These are phyloP conservation scores for Syritta pipiens DNA, from an alignment of 2,888 invertebrate genomes.

Conservation along the genomic window DNA sequence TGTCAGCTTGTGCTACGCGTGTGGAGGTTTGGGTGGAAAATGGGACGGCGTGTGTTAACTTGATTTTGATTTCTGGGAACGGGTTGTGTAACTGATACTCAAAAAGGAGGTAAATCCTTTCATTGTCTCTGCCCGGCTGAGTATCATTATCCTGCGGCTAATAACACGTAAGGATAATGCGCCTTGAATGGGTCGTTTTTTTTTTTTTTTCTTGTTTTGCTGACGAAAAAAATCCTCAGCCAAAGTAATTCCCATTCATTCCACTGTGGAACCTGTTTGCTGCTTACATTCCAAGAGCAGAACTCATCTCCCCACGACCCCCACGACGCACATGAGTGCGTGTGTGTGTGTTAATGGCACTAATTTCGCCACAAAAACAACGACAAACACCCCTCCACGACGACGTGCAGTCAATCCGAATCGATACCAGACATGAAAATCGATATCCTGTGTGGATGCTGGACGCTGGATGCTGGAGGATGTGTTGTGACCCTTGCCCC, in stretches of 20 bases:
- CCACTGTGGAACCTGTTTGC: no score
- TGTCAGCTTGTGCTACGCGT: no score
- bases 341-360: slow-evolving; percentile 40
- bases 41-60: no score
- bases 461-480: slow-evolving; percentile 1
- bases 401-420: slow-evolving; percentile 36
- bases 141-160: slow-evolving; percentile 50
- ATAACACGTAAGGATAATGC: slow-evolving; percentile 64
- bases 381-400: slow-evolving; percentile 23
- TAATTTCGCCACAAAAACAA: slow-evolving; percentile 66
- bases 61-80: no score
- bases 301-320: no score
- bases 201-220: no score
- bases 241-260: slow-evolving; percentile 60
- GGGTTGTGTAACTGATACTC: no score
- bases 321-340: slow-evolving; percentile 1
- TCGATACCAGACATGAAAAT: slow-evolving; percentile 66
- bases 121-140: slow-evolving; percentile 31
- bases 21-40: no score
- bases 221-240: slow-evolving; percentile 4
- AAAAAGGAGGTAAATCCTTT: slow-evolving; percentile 19
- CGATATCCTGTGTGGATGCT: slow-evolving; percentile 61
- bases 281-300: slow-evolving; percentile 45
- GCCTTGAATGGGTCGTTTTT: slow-evolving; percentile 45
- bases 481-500: slow-evolving; percentile 9